Conservation (phyloP, 2,888 invertebrate genomes). For the Eristalis arbustorum region DNA sequence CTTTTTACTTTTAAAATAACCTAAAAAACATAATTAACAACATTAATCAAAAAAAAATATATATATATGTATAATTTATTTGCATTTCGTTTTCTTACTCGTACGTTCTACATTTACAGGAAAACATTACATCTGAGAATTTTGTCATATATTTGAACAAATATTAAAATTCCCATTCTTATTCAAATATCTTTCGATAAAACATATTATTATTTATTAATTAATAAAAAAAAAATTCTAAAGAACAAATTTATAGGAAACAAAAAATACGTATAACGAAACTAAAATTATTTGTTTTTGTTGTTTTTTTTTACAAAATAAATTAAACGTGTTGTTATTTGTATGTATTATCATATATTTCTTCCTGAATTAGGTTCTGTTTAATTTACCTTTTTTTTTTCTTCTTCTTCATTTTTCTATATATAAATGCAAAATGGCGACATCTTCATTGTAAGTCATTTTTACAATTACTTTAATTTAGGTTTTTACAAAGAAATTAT, state of each 20-base stretch:
- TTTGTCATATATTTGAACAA: slow-evolving; percentile 37
- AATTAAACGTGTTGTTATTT: slow-evolving; percentile 38
- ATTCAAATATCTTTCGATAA: slow-evolving; percentile 6
- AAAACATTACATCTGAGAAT: slow-evolving; percentile 43
- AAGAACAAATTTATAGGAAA: slow-evolving; percentile 51
- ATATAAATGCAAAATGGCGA: slow-evolving; percentile 79
- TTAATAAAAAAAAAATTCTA: slow-evolving; percentile 5
- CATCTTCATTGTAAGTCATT: slow-evolving; percentile 74
- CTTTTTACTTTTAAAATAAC: slow-evolving; percentile 29
- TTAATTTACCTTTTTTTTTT: slow-evolving; percentile 3
- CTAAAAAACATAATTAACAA: slow-evolving; percentile 61
- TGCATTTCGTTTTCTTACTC: slow-evolving; percentile 18
- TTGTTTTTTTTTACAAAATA: slow-evolving; percentile 45
- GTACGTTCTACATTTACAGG: slow-evolving; percentile 59
- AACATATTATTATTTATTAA: background rate
- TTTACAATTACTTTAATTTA: slow-evolving; percentile 70
- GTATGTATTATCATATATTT: slow-evolving; percentile 50
- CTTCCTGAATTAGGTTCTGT: slow-evolving; percentile 26
- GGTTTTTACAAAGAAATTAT: slow-evolving; percentile 79
- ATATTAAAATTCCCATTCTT: slow-evolving; percentile 4
- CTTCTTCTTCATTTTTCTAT: slow-evolving; percentile 35
- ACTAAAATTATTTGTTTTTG: slow-evolving; percentile 16
- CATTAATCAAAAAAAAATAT: slow-evolving; percentile 44
- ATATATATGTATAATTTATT: slow-evolving; percentile 13
- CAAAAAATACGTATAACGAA: slow-evolving; percentile 51